Evolutionary conservation across 2,797 vertebrate species (phyloP).

Genomic region (Pterois miles): DNA sequence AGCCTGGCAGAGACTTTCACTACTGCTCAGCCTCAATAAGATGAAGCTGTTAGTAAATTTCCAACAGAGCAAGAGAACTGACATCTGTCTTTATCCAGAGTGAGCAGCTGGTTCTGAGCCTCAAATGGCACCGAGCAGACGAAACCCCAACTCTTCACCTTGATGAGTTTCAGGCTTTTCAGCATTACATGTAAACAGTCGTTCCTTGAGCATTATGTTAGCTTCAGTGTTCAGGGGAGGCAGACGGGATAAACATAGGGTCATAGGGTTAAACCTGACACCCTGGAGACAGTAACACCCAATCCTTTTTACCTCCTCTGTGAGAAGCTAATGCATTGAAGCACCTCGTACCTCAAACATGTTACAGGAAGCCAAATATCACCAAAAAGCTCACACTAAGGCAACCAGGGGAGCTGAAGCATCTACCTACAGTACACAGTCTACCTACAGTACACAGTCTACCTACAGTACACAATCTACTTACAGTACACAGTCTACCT

Average conservation of each 20-base stretch:
- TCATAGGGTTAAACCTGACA: constrained; percentile 34
- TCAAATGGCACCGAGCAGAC: neutral
- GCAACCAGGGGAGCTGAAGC: neutral
- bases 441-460: too few species aligned
- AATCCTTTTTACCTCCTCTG: constrained; percentile 19
- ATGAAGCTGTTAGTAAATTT: neutral
- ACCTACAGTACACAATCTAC: too few species aligned
- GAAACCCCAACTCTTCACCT: neutral
- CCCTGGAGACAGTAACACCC: constrained; percentile 18
- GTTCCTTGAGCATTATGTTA: neutral
- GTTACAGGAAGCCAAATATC: constrained; percentile 26
- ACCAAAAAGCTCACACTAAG: neutral
- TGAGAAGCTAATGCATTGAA: constrained; percentile 12
- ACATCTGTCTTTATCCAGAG: neutral
- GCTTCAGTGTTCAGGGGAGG: neutral
- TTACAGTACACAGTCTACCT: too few species aligned
- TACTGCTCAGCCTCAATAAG: neutral
- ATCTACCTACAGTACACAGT: neutral
- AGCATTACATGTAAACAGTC: neutral
- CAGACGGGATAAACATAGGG: constrained; percentile 1
- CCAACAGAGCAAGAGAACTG: neutral
- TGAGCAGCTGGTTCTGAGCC: neutral
- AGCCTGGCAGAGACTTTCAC: neutral
- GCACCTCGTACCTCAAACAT: neutral
- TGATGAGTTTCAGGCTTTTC: neutral